These are phyloP conservation scores for Spongilla lacustris DNA, from an alignment of 37 sponge, comb jelly and placozoan species.

Conservation along the genomic window DNA sequence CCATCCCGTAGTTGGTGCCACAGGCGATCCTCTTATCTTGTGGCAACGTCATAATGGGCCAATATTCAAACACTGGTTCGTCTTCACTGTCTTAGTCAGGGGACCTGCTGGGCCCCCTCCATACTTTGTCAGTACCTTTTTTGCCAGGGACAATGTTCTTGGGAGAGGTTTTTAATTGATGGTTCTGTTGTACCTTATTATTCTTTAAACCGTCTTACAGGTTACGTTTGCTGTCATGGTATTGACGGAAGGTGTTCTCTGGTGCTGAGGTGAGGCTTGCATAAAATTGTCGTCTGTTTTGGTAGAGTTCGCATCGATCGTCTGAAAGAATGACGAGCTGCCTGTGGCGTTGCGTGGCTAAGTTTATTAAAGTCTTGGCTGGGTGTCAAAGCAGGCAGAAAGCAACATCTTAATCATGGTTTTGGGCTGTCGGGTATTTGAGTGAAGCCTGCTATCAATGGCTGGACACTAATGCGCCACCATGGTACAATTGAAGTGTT, in stretches of 20 bases:
- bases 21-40: neutral
- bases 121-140: neutral
- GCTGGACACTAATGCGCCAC: no score
- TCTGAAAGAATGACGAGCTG: no score
- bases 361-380: neutral
- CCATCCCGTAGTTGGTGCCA: slow-evolving; percentile 1
- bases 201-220: no score
- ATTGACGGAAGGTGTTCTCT: no score
- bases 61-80: neutral
- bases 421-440: neutral
- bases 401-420: neutral
- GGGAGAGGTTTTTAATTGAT: no score
- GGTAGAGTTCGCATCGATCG: no score
- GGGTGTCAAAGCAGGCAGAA: neutral
- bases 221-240: no score
- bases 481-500: no score
- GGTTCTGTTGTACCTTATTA: no score
- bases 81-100: neutral
- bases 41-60: slow-evolving; percentile 20
- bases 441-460: no score
- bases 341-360: neutral
- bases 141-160: neutral
- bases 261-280: no score
- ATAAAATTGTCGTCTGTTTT: no score
- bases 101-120: neutral